Percentiles rank a stretch among this genome's conserved stretches.
Conservation (phyloP, 2,113 vertebrate species). For the Copsychus sechellarum region DNA sequence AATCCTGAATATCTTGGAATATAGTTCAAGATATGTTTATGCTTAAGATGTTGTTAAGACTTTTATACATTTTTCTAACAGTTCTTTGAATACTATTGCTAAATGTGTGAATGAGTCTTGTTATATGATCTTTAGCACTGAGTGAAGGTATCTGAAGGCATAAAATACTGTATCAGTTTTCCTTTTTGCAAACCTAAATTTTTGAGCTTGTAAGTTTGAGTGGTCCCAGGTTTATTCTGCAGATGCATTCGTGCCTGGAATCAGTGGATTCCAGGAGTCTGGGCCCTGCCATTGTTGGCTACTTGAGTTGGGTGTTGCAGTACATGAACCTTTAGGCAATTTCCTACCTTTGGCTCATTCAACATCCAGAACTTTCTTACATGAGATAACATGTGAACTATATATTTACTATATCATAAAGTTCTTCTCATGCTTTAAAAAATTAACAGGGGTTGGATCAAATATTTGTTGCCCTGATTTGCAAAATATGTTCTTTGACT, state of each 20-base stretch:
- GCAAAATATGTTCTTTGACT: background rate
- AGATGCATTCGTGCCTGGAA: background rate
- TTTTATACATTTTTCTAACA: background rate
- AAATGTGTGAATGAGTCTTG: background rate
- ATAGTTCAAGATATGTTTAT: background rate
- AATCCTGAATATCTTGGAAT: accelerated
- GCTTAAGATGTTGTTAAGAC: background rate
- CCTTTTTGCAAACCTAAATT: background rate
- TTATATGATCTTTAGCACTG: background rate
- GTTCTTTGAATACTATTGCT: background rate
- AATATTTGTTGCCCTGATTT: background rate
- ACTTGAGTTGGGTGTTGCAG: background rate
- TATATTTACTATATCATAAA: background rate
- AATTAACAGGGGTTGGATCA: background rate
- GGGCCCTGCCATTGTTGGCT: background rate
- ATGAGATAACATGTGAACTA: background rate
- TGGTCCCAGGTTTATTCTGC: background rate
- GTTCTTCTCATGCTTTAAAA: background rate
- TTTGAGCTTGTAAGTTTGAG: background rate
- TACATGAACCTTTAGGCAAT: accelerated
- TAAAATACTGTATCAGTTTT: background rate
- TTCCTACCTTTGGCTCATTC: background rate
- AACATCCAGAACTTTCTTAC: background rate
- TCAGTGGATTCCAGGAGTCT: background rate
- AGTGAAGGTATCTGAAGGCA: background rate